A percentile compares a stretch with the other conserved stretches of the same genome.
These are phyloP conservation scores for Doryteuthis pealeii DNA, from an alignment of 1,140 invertebrate species.

Conservation along the genomic window DNA sequence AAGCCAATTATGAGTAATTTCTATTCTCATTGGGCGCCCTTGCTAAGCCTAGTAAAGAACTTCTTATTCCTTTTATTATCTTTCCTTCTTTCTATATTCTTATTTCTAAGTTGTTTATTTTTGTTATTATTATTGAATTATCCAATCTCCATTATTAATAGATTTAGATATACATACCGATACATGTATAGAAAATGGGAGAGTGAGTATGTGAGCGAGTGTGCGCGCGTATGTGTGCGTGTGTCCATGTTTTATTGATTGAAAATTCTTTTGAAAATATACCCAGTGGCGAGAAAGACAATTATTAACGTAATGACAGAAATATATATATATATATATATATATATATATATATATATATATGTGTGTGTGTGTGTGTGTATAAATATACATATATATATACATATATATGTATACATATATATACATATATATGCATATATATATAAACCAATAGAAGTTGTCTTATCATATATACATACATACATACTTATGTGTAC, in stretches of 20 bases:
- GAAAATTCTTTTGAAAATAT: no score
- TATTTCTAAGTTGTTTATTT: no score
- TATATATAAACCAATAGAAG: not conserved
- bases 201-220: no score
- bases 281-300: not conserved
- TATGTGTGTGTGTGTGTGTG: not conserved
- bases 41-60: no score
- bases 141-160: no score
- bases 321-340: not conserved
- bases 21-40: no score
- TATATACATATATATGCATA: not conserved
- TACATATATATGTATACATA: not conserved
- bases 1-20: no score
- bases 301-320: not conserved
- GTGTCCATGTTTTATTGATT: not conserved
- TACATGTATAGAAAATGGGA: no score
- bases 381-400: not conserved
- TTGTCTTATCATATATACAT: not conserved
- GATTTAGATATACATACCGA: no score
- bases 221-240: not conserved
- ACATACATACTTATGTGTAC: not conserved
- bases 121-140: no score
- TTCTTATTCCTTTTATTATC: no score
- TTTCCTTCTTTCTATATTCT: no score
- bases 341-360: constrained; percentile 3